phyloP scores from a whole-genome alignment of 2,113 vertebrate genomes.

The Dipodomys ordii region DNA sequence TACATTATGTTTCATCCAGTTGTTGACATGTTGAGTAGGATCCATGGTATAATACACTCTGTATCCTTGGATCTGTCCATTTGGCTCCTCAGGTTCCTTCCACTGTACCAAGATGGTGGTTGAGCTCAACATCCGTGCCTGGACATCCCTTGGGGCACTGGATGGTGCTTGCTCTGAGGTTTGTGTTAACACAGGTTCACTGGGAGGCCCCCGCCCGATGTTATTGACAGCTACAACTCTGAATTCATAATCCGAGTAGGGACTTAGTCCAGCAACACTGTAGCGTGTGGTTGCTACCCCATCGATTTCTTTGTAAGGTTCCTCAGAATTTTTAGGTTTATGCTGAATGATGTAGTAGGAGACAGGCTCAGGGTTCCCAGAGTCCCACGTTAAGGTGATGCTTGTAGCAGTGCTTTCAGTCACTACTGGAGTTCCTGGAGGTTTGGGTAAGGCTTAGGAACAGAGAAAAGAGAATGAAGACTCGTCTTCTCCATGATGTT shows the following conservation, averaged over 20 bases:
- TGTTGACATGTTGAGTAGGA: conserved; percentile 93
- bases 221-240: conserved; percentile 98
- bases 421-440: conserved; percentile 95
- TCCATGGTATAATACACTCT: conserved; percentile 98
- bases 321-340: conserved; percentile 95
- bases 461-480: not conserved
- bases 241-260: conserved; percentile 99
- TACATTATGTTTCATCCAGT: conserved; percentile 98
- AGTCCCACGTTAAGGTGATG: conserved; percentile 99
- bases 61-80: conserved; percentile 98
- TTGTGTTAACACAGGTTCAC: conserved; percentile 95
- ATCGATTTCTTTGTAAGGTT: conserved; percentile 97
- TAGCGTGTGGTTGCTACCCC: conserved; percentile 98
- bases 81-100: conserved; percentile 98
- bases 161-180: conserved; percentile 98
- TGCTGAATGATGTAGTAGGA: conserved; percentile 99
- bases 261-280: conserved; percentile 97
- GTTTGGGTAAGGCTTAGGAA: conserved; percentile 94
- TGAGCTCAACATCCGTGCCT: conserved; percentile 97
- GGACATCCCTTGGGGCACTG: conserved; percentile 95
- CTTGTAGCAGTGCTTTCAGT: conserved; percentile 98
- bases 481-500: not conserved
- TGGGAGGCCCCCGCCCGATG: conserved; percentile 95
- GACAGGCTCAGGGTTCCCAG: conserved; percentile 98
- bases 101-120: conserved; percentile 98